A percentile compares a stretch with the other conserved stretches of the same genome.
Evolutionary conservation across 2,888 invertebrate genomes (phyloP).

Genomic region (Eristalis pertinax): DNA sequence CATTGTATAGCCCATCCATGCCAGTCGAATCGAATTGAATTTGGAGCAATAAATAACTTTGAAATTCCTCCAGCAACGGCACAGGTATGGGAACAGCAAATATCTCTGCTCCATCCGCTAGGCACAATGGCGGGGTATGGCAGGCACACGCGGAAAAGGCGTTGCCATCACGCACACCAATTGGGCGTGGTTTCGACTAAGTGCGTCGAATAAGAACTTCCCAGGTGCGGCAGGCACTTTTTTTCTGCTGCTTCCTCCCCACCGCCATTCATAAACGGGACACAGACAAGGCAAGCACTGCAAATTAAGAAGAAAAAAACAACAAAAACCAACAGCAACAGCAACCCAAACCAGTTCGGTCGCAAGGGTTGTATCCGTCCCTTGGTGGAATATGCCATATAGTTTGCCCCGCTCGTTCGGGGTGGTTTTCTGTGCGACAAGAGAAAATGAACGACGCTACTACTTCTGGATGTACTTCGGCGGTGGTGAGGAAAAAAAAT

Average conservation of each 20-base stretch:
- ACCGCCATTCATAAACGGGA: background rate
- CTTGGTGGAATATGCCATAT: background rate
- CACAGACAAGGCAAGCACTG: background rate
- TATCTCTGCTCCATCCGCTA: background rate
- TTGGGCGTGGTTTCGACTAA: constrained; percentile 19
- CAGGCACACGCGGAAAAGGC: background rate
- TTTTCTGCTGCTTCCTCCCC: background rate
- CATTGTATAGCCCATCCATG: background rate
- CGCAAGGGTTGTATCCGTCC: background rate
- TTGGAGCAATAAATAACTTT: background rate
- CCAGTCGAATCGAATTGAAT: background rate
- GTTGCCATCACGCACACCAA: constrained; percentile 1
- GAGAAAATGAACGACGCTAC: background rate
- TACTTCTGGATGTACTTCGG: background rate
- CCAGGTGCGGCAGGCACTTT: constrained; percentile 2
- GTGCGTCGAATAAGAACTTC: constrained; percentile 18
- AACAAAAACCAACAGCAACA: background rate
- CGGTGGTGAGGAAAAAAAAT: background rate
- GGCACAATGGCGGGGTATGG: background rate
- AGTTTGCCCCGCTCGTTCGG: background rate
- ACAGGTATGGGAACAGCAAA: background rate
- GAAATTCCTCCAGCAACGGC: background rate
- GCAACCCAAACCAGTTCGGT: background rate
- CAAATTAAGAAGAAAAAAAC: background rate
- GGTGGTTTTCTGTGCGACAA: background rate